phyloP scores from a whole-genome alignment of 2,113 vertebrate species.

The Columbina picui region DNA sequence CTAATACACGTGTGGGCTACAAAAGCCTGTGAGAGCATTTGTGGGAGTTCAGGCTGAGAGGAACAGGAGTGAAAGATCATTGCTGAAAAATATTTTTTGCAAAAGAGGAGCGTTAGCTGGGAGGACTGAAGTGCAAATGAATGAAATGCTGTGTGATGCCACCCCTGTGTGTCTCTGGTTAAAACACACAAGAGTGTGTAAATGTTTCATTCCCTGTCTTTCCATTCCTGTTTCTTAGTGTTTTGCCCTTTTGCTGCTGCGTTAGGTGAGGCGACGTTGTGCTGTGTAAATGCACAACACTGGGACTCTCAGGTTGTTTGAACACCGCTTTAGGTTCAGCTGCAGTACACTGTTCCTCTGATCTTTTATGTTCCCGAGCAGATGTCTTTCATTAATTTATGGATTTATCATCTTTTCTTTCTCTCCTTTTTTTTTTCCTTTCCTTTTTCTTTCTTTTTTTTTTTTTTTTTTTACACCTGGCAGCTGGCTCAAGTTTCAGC shows the following conservation, averaged over 20 bases:
- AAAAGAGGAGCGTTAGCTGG: not conserved
- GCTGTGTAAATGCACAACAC: constrained; percentile 71
- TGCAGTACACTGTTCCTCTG: constrained; percentile 82
- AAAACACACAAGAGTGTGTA: rapidly evolving
- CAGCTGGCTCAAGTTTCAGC: constrained; percentile 94
- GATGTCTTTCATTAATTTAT: constrained; percentile 99
- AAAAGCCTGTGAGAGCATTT: not conserved
- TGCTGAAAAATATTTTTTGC: constrained; percentile 9
- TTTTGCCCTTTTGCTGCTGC: constrained; percentile 61
- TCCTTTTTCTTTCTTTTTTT: constrained; percentile 55
- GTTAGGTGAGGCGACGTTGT: constrained; percentile 66
- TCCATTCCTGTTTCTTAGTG: constrained; percentile 5
- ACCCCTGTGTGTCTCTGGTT: not conserved
- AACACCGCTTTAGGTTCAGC: constrained; percentile 88
- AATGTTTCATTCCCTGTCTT: not conserved
- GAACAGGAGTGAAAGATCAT: not conserved
- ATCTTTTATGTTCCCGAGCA: constrained; percentile 93
- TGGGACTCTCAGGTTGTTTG: constrained; percentile 84
- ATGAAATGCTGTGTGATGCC: not conserved
- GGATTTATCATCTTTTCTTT: constrained; percentile 91
- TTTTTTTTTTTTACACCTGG: constrained; percentile 93
- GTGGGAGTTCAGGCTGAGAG: not conserved
- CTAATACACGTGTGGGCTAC: not conserved
- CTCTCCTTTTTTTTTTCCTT: constrained; percentile 75
- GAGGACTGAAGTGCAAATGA: not conserved